Conservation (phyloP, 2,797 vertebrate genomes). For the Anguilla obscura region DNA sequence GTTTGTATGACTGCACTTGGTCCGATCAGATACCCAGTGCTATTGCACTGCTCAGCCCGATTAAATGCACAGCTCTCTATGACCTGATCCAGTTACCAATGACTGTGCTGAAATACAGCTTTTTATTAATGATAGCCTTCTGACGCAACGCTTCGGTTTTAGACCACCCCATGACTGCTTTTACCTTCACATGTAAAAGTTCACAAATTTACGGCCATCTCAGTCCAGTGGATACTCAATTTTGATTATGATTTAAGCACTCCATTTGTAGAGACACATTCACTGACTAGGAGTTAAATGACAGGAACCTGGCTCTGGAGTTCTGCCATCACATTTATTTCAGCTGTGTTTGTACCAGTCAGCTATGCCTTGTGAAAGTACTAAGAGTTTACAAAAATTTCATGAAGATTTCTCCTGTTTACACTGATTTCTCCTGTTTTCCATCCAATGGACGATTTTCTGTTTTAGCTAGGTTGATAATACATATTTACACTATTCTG, state of each 20-base stretch:
- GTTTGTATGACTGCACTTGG: neutral
- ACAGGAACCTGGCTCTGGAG: slow-evolving; percentile 43
- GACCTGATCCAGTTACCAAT: neutral
- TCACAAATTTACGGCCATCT: neutral
- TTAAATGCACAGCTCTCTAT: neutral
- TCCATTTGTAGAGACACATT: slow-evolving; percentile 39
- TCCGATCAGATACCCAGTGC: neutral
- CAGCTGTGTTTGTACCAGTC: slow-evolving; percentile 58
- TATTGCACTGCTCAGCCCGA: neutral
- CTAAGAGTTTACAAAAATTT: neutral
- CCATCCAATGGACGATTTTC: neutral
- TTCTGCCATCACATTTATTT: slow-evolving; percentile 70
- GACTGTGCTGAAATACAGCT: neutral
- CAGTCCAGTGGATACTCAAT: neutral
- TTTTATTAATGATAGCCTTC: neutral
- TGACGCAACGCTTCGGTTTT: neutral
- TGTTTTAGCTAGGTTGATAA: neutral
- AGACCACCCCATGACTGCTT: too few relatives aligned
- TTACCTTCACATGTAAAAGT: neutral
- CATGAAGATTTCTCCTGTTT: neutral
- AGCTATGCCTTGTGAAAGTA: slow-evolving; percentile 39
- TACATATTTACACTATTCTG: neutral
- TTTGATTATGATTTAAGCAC: neutral
- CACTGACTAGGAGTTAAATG: neutral
- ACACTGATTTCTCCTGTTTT: neutral